Evolutionary conservation across 2,888 invertebrate genomes (phyloP).

Genomic region (Lasius platythorax): DNA sequence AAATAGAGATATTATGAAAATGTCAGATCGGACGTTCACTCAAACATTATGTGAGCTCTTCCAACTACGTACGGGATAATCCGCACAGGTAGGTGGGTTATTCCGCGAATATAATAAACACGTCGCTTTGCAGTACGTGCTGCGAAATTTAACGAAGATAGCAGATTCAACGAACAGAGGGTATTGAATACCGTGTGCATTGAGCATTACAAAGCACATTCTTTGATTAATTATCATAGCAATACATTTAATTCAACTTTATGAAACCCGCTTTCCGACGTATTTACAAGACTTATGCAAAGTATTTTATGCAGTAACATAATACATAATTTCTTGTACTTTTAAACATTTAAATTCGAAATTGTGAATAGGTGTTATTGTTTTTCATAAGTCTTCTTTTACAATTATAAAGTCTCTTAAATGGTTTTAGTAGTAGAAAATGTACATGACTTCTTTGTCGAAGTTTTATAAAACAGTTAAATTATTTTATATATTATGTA

Average conservation of each 20-base stretch:
- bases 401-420: not conserved
- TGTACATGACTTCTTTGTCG: not conserved
- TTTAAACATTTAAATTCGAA: not conserved
- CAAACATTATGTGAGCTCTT: constrained; percentile 31
- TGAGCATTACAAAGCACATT: constrained; percentile 58
- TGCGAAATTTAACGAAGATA: constrained; percentile 67
- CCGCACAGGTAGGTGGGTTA: constrained; percentile 45
- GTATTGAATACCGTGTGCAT: constrained; percentile 58
- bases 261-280: not conserved
- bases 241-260: constrained; percentile 34
- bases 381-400: not conserved
- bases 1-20: constrained; percentile 26
- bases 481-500: constrained; percentile 8
- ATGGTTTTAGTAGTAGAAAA: not conserved
- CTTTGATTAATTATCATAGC: constrained; percentile 60
- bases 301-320: not conserved
- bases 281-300: constrained; percentile 7
- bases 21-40: constrained; percentile 38
- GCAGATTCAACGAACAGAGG: constrained; percentile 41
- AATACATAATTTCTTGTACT: constrained; percentile 1
- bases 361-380: not conserved
- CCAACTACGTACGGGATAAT: constrained; percentile 27
- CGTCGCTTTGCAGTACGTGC: constrained; percentile 68
- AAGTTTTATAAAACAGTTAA: not conserved
- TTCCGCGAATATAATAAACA: constrained; percentile 72